phyloP scores from a whole-genome alignment of 2,113 vertebrate genomes.

The Cinclus cinclus region DNA sequence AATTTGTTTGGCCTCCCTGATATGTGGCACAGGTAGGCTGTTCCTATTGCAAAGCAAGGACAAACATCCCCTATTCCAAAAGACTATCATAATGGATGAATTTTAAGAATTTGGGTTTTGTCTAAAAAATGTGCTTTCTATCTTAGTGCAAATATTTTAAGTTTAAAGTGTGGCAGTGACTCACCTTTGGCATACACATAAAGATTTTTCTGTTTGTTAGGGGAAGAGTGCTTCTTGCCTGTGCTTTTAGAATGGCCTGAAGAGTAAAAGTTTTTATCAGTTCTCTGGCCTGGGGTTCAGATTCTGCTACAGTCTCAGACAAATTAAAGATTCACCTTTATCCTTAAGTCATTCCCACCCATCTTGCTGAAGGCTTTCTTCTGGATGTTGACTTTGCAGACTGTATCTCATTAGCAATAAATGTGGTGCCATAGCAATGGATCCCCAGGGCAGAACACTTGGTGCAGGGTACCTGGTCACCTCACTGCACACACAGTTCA shows the following conservation, averaged over 20 bases:
- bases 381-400: neutral
- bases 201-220: neutral
- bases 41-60: neutral
- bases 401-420: neutral
- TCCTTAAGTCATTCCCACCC: neutral
- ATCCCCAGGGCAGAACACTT: neutral
- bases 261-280: neutral
- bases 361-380: neutral
- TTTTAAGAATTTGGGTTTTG: neutral
- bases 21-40: neutral
- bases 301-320: neutral
- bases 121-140: neutral
- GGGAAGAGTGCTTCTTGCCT: neutral
- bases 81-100: neutral
- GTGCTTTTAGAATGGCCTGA: neutral
- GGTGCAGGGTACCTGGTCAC: neutral
- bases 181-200: neutral
- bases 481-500: neutral
- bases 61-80: neutral
- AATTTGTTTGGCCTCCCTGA: neutral
- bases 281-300: neutral
- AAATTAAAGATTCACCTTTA: neutral
- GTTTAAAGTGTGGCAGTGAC: neutral
- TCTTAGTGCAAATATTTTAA: neutral
- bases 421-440: neutral